Base-by-base conservation (phyloP, 1,140 invertebrate genomes). In the Agrilus planipennis region DNA sequence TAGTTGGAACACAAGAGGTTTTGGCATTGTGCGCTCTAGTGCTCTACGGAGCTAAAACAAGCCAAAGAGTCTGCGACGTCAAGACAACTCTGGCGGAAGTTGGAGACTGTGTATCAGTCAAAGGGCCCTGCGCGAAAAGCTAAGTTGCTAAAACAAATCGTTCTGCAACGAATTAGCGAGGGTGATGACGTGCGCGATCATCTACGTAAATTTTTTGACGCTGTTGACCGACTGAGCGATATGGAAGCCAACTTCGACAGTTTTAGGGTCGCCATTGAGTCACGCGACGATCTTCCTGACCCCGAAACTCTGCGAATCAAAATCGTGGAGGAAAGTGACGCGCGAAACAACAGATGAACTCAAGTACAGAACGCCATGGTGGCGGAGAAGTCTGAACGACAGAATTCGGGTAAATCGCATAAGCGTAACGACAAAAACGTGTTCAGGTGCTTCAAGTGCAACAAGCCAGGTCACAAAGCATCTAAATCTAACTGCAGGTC, bases 321-420 rank as follows among this genome's bases (percentile, higher is more conserved):
- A 48, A 52, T 57, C 20, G 17, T 55, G 14, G 53, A 58, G 45
- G 51, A 57, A 27, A 32, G 21, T 35, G 46, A 57, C 34, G 39
- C 48, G 17, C 36, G 50, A n/a, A 39, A 34, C n/a, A 16, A 31
- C 5, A 17, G 16, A 9, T 27, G 7, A 7, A 27, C 7, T 12
- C 7, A 9, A 9, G 23, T 27, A 27, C 12, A 7, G 23, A 27
- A 27, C 23, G 23, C 23, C 12, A 27, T 27, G 23, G 23, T 27
- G 23, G 23, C n/a, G n/a, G n/a, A n/a, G n/a, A n/a, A n/a, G n/a
- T n/a, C n/a, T n/a, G n/a, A n/a, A n/a, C n/a, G n/a, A n/a, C n/a
- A n/a, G n/a, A n/a, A n/a, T n/a, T n/a, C n/a, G n/a, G n/a, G n/a
- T n/a, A n/a, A n/a, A n/a, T n/a, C n/a, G n/a, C n/a, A n/a, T n/a